Evolutionary conservation across 1,140 invertebrate genomes (phyloP), one percentile per base, ranked within the genome.

Genomic region (Pararge aegeria): DNA sequence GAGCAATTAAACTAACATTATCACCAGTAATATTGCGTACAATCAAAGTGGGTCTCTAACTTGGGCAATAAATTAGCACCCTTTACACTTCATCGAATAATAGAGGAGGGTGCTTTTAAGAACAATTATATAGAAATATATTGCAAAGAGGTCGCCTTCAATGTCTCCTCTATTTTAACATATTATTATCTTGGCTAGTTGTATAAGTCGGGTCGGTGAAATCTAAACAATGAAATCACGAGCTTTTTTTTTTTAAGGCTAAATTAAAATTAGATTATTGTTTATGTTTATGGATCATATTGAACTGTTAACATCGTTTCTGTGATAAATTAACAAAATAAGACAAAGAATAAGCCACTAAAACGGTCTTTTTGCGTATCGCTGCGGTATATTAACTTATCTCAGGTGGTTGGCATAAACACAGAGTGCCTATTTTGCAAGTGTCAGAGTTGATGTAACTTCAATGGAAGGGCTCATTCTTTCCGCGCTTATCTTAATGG

Each of bases 61-160:
- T 80, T 75, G 55, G 30, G 27, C 68, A 61, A 82, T 80, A 80
- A 82, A 82, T 82, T 65, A 71, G 66, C 51, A 62, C 66, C 77
- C 77, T 80, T 78, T 68, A 71, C 80, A 82, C 77, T 73, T 82
- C 77, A 80, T 78, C 67, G 77, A 76, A 82, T 78, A 76, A 74
- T 75, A 70, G 79, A 73, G 20, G 71, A 44, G 58, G 44, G 38
- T 50, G 42, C 58, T 69, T 70, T 62, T 61, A 62, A 61, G 70
- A 68, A 80, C 75, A 82, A 78, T 82, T 78, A 75, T 71, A 66
- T 44, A 30, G 52, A 48, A 64, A 64, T 70, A 78, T 78, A 70
- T 76, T 40, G 48, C 44, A 7, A 21, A 54, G 67, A 59, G 63
- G 66, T 61, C 61, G 54, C 65, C 55, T 65, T 9, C 6, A 51